Evolutionary conservation across 2,113 vertebrate species (phyloP).

Genomic region (Psilopsiagon aymara): DNA sequence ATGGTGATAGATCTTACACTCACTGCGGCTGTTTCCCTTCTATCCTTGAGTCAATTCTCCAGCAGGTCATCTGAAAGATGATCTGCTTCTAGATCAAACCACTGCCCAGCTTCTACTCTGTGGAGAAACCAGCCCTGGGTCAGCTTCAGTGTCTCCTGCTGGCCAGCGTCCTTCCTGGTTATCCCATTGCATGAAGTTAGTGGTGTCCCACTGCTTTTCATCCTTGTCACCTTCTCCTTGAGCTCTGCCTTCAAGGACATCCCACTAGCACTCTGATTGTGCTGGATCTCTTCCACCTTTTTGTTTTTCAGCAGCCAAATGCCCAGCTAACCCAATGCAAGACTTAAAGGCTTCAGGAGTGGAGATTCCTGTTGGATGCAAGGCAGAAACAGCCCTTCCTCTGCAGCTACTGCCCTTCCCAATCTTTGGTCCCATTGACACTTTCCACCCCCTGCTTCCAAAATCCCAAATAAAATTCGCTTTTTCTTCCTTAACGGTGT

Average conservation of each 20-base stretch:
- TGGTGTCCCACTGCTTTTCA: neutral
- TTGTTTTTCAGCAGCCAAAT: neutral
- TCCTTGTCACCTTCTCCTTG: neutral
- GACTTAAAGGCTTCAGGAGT: neutral
- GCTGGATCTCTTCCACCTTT: neutral
- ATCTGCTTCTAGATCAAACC: neutral
- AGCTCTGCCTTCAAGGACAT: neutral
- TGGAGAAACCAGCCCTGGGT: neutral
- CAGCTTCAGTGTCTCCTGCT: neutral
- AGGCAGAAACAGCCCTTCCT: neutral
- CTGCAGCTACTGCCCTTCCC: accelerated
- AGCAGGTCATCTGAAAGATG: neutral
- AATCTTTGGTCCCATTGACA: neutral
- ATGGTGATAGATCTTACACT: neutral
- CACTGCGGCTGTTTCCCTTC: neutral
- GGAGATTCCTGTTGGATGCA: neutral
- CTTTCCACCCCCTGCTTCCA: neutral
- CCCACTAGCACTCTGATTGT: too few relatives aligned
- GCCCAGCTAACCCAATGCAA: accelerated
- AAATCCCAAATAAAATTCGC: neutral
- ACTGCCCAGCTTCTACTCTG: neutral
- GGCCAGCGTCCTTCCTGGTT: neutral
- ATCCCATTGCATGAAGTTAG: too few relatives aligned
- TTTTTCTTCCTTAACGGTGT: neutral
- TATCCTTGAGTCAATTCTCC: neutral